Evolutionary conservation across 2,113 vertebrate species (phyloP).

Genomic region (Callorhinus ursinus): DNA sequence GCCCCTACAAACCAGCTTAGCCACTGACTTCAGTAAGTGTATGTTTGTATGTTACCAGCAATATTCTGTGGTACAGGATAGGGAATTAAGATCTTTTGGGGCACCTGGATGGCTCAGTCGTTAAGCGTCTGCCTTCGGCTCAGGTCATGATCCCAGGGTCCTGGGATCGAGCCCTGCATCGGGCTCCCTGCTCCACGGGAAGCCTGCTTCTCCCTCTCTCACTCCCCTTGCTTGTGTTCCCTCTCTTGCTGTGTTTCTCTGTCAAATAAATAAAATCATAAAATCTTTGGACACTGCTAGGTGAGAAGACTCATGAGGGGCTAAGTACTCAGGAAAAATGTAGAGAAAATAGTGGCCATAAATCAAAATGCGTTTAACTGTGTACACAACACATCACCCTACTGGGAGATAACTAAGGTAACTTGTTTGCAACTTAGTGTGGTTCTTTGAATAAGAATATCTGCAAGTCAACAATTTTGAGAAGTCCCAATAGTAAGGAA

Average conservation of each 20-base stretch:
- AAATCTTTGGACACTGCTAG: background rate
- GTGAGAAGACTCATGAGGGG: background rate
- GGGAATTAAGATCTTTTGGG: background rate
- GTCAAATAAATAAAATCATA: background rate
- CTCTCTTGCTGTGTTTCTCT: no score
- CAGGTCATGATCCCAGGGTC: no score
- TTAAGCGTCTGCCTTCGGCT: no score
- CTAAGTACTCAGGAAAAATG: background rate
- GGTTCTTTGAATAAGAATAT: background rate
- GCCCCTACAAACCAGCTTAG: background rate
- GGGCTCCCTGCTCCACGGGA: no score
- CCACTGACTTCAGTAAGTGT: background rate
- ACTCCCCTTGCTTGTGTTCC: no score
- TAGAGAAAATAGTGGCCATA: no score
- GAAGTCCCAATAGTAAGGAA: background rate
- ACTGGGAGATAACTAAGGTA: background rate
- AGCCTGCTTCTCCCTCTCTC: no score
- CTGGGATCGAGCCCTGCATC: no score
- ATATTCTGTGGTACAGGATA: background rate
- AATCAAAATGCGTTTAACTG: background rate
- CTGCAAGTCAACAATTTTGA: background rate
- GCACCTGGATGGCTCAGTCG: no score
- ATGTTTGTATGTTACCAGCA: background rate
- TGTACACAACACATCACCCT: background rate
- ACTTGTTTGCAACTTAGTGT: background rate